A percentile compares a stretch with the other conserved stretches of the same genome.
phyloP scores from a whole-genome alignment of 2,888 invertebrate species.

The Oligia latruncula region DNA sequence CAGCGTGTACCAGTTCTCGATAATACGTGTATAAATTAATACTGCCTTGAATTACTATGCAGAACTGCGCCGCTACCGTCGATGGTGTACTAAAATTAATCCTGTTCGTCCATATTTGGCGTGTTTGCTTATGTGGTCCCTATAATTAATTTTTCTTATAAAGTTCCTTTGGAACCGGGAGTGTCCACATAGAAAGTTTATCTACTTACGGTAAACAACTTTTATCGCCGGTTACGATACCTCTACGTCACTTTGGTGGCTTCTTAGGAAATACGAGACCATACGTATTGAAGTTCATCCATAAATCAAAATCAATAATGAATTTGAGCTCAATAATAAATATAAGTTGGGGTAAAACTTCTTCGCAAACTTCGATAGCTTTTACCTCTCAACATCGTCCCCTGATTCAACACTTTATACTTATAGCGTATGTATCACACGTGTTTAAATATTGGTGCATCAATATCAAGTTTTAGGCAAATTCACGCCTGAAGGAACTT shows the following conservation, averaged over 20 bases:
- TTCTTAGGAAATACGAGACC: slow-evolving; percentile 57
- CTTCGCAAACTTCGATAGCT: slow-evolving; percentile 25
- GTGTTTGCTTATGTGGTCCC: slow-evolving; percentile 70
- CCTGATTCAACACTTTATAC: not conserved
- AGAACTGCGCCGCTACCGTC: slow-evolving; percentile 66
- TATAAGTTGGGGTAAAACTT: slow-evolving; percentile 16
- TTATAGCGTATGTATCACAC: slow-evolving; percentile 5
- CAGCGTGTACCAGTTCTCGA: slow-evolving; percentile 55
- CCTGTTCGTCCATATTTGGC: slow-evolving; percentile 75
- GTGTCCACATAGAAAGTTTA: slow-evolving; percentile 73
- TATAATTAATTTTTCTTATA: slow-evolving; percentile 75
- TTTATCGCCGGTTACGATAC: slow-evolving; percentile 68
- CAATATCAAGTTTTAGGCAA: slow-evolving; percentile 50
- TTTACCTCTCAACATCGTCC: slow-evolving; percentile 14
- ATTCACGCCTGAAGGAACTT: slow-evolving; percentile 63
- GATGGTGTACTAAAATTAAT: slow-evolving; percentile 73
- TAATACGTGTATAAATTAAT: slow-evolving; percentile 70
- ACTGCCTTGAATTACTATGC: slow-evolving; percentile 72
- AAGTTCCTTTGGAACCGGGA: slow-evolving; percentile 69
- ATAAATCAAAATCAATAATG: slow-evolving; percentile 57
- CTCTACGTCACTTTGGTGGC: slow-evolving; percentile 66
- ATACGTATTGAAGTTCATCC: slow-evolving; percentile 43
- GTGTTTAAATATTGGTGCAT: slow-evolving; percentile 5
- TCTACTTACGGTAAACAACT: slow-evolving; percentile 70
- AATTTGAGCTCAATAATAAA: slow-evolving; percentile 33